Conservation (phyloP, 2,888 invertebrate species). For the Dichetophora obliterata region DNA sequence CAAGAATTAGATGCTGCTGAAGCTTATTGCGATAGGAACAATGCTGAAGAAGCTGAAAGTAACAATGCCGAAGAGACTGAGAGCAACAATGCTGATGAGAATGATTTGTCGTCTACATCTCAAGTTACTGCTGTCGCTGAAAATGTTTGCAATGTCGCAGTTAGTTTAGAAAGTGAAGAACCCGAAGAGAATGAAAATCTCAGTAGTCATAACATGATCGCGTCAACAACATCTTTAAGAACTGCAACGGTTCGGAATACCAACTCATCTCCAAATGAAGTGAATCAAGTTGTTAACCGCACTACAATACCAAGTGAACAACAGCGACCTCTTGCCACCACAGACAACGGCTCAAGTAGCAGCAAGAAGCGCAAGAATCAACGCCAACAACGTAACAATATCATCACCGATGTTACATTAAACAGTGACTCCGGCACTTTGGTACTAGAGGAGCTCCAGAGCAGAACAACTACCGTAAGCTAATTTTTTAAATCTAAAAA, state of each 20-base stretch:
- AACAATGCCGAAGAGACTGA: slow-evolving; percentile 52
- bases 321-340: neutral
- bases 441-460: neutral
- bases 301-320: neutral
- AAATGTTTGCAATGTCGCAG: neutral
- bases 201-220: neutral
- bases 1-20: slow-evolving; percentile 20
- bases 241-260: slow-evolving; percentile 8
- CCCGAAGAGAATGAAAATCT: slow-evolving; percentile 50
- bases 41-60: slow-evolving; percentile 47
- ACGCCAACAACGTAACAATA: slow-evolving; percentile 38
- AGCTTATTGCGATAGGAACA: slow-evolving; percentile 24
- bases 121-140: slow-evolving; percentile 11
- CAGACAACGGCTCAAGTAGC: neutral
- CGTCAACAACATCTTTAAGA: slow-evolving; percentile 14
- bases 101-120: slow-evolving; percentile 37
- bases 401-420: neutral
- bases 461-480: neutral
- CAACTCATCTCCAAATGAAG: neutral
- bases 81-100: slow-evolving; percentile 50
- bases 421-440: neutral
- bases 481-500: no score
- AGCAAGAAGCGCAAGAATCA: slow-evolving; percentile 49
- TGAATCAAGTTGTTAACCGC: neutral
- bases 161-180: slow-evolving; percentile 46